phyloP scores from a whole-genome alignment of 2,113 vertebrate species.

The Ciconia maguari region DNA sequence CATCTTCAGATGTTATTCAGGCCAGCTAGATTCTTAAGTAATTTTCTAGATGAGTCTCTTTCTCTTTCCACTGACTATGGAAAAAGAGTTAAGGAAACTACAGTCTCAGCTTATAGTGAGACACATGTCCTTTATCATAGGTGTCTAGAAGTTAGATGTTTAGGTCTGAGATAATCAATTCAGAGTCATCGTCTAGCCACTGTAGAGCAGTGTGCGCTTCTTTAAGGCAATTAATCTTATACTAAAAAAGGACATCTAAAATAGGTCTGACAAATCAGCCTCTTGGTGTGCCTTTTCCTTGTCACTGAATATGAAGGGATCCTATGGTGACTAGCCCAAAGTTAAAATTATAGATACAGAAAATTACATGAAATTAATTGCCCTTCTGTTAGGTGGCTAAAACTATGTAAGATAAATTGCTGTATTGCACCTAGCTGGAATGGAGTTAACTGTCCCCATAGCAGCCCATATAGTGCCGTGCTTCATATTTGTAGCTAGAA shows the following conservation, averaged over 20 bases:
- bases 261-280: background rate
- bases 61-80: background rate
- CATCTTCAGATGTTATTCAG: background rate
- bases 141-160: background rate
- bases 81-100: background rate
- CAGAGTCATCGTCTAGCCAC: background rate
- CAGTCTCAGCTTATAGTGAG: background rate
- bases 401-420: background rate
- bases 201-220: accelerated
- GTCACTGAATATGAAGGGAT: background rate
- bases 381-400: background rate
- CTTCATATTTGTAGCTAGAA: background rate
- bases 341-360: background rate
- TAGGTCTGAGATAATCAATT: background rate
- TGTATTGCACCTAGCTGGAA: background rate
- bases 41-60: background rate
- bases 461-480: background rate
- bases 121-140: background rate
- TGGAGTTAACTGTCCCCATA: background rate
- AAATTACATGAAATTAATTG: background rate
- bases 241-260: background rate
- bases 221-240: background rate
- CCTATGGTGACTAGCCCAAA: background rate
- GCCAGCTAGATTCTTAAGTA: background rate
- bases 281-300: background rate